These are phyloP conservation scores for Ptychobarbus kaznakovi DNA, from an alignment of 2,797 vertebrate species.

Conservation along the genomic window DNA sequence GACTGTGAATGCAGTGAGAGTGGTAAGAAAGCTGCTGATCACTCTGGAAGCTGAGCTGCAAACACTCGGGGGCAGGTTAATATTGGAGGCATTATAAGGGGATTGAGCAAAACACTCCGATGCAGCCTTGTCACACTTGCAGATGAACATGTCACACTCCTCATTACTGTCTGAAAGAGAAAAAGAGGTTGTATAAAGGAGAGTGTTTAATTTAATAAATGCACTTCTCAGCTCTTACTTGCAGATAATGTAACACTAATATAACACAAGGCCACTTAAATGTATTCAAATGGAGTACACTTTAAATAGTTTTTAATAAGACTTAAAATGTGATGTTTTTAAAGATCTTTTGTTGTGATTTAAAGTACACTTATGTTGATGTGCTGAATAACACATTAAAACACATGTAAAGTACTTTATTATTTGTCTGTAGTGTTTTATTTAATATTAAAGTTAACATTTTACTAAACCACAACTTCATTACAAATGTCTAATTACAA, in stretches of 20 bases:
- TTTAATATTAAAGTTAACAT: too few species aligned
- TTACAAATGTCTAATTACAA: too few species aligned
- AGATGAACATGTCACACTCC: conserved; percentile 43
- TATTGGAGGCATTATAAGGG: conserved; percentile 32
- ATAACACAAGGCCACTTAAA: neutral
- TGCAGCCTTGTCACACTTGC: conserved; percentile 45
- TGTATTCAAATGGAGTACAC: too few species aligned
- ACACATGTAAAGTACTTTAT: too few species aligned
- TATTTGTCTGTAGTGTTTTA: too few species aligned
- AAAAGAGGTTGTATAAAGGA: neutral
- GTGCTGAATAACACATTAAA: too few species aligned
- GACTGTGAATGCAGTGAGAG: neutral
- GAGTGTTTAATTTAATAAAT: neutral
- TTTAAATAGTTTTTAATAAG: too few species aligned
- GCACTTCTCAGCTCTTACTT: neutral
- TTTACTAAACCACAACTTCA: too few species aligned
- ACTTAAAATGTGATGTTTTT: too few species aligned
- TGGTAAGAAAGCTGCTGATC: neutral
- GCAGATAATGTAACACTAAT: neutral
- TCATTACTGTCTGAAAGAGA: conserved; percentile 34
- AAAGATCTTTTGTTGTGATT: too few species aligned
- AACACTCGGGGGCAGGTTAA: neutral
- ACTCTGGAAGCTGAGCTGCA: conserved; percentile 18
- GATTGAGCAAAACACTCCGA: conserved; percentile 33
- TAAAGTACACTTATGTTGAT: too few species aligned